Base-by-base conservation (phyloP, 2,797 vertebrate genomes). In the Lindbergichthys nudifrons region DNA sequence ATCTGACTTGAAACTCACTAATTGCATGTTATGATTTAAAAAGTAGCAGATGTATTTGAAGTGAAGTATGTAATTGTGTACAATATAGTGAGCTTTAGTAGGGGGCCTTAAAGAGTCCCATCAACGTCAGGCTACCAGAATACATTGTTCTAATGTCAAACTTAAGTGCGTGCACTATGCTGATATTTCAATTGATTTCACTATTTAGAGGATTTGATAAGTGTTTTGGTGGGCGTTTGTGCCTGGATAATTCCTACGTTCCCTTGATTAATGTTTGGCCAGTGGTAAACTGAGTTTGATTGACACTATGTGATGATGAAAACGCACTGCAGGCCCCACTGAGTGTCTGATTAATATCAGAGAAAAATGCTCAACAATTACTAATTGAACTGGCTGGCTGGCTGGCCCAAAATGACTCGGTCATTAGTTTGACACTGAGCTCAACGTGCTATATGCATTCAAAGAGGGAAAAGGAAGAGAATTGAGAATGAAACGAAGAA, bases 231-330 rank as follows among this genome's bases (percentile, higher is more conserved):
- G 80, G 58, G 50, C 18, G 14, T 65, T n/a, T 57, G 39, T 14
- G 36, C 47, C 57, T 65, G 1, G 3, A 32, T 80, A 59, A 67
- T 5, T 52, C 62, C 62, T 54, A n/a, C 26, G n/a, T 64, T 65
- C 63, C 48, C 3, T 26, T 84, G 81, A 92, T 89, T 70, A 88
- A 89, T 83, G 75, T 70, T 67, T 15, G 23, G 67, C 63, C 59
- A 62, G 48, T 26, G 15, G 19, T 57, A 45, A 79, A 46, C 54
- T 39, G 82, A 84, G 42, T 79, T 75, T 87, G 79, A 91, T 72
- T 73, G 79, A 91, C 89, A 46, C 26, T 43, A 39, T 52, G 71
- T 59, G 57, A 78, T 77, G 61, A 80, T 75, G 77, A 71, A 76
- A 79, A 60, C 2, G n/a, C 66, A 56, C 26, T 26, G 26, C 73